phyloP scores from a whole-genome alignment of 2,113 vertebrate species.

The Xenopus tropicalis region DNA sequence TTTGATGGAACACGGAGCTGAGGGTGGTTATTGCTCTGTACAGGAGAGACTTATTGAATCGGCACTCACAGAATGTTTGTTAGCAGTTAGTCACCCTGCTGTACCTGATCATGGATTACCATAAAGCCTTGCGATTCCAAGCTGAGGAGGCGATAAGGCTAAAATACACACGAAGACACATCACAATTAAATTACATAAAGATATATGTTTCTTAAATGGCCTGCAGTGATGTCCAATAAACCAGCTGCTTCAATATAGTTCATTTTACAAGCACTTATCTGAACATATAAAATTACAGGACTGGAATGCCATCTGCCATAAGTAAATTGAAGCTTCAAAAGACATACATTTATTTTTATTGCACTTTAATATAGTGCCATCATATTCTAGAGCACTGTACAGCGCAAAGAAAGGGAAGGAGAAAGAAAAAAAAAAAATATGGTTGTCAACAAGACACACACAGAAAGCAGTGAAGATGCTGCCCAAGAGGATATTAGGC shows the following conservation, averaged over 20 bases:
- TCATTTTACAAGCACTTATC: background rate
- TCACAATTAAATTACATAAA: conserved; percentile 18
- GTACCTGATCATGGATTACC: conserved; percentile 10
- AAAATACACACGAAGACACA: conserved; percentile 19
- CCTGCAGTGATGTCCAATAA: background rate
- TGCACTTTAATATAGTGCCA: no score
- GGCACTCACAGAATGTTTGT: conserved; percentile 25
- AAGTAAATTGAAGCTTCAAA: no score
- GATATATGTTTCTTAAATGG: conserved; percentile 19
- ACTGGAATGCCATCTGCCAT: no score
- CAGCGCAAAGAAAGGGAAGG: no score
- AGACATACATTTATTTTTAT: no score
- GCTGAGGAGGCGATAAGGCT: conserved; percentile 20
- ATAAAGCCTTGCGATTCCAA: conserved; percentile 12
- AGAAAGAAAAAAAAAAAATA: no score
- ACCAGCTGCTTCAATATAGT: background rate
- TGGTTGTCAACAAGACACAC: no score
- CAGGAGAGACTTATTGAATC: conserved; percentile 26
- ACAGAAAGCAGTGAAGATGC: no score
- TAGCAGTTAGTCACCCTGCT: conserved; percentile 15
- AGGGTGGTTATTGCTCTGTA: conserved; percentile 24
- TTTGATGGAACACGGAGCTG: conserved; percentile 26
- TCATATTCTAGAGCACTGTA: no score
- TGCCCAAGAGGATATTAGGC: no score
- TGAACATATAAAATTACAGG: no score